Evolutionary conservation across 2,113 vertebrate genomes (phyloP), one percentile per base, ranked within the genome.

Genomic region (Lasiurus cinereus): DNA sequence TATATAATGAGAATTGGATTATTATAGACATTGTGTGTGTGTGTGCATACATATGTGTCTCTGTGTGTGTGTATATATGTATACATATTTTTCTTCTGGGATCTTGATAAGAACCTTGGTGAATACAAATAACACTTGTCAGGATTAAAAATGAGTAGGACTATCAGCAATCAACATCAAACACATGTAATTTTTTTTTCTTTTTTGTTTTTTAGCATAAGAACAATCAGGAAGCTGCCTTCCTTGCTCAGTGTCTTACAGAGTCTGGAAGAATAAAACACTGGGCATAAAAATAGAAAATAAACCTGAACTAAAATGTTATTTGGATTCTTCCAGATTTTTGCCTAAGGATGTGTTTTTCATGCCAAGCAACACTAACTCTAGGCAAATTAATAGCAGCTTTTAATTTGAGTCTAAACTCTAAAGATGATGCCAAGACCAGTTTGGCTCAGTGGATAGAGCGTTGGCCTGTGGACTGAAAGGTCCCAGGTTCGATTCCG

Each of bases 401-500:
- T 76, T 91, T 88, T 85, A 85, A 79, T 92, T n/a, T 52, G 70
- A 91, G 19, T 62, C 88, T 50, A 95, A 78, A 69, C 54, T 94
- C 90, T 62, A 85, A 43, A 85, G n/a, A 84, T 69, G 88, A 90
- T 94, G 54, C n/a, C n/a, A n/a, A n/a, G n/a, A n/a, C n/a, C n/a
- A n/a, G n/a, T n/a, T n/a, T n/a, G n/a, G n/a, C n/a, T n/a, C n/a
- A n/a, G n/a, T n/a, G n/a, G n/a, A n/a, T n/a, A n/a, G n/a, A n/a
- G n/a, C n/a, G n/a, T n/a, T n/a, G n/a, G n/a, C n/a, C n/a, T n/a
- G n/a, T n/a, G n/a, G n/a, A n/a, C n/a, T n/a, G n/a, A n/a, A n/a
- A n/a, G n/a, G n/a, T n/a, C n/a, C n/a, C n/a, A n/a, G n/a, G n/a
- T n/a, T n/a, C n/a, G n/a, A n/a, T n/a, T n/a, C n/a, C n/a, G n/a